Evolutionary conservation across 2,113 vertebrate genomes (phyloP).

Genomic region (Parus major): DNA sequence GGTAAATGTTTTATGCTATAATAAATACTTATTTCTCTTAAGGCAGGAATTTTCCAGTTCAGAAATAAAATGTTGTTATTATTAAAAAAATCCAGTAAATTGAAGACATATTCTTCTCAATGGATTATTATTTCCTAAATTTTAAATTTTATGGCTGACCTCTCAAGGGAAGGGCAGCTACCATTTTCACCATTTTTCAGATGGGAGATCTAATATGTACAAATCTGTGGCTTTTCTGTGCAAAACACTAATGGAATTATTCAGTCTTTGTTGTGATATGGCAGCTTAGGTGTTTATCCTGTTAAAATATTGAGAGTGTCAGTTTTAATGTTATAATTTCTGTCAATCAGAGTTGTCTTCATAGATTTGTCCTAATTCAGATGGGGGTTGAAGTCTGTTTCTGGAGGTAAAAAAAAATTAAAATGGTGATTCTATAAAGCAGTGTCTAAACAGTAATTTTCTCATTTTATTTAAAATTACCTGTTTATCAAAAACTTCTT

Average conservation of each 20-base stretch:
- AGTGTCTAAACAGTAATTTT: neutral
- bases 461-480: neutral
- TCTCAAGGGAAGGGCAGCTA: neutral
- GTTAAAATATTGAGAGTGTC: neutral
- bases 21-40: neutral
- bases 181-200: neutral
- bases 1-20: neutral
- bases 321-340: neutral
- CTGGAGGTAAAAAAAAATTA: accelerated
- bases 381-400: neutral
- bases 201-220: neutral
- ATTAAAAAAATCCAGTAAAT: neutral
- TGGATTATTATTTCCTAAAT: neutral
- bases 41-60: neutral
- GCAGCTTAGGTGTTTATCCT: neutral
- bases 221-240: neutral
- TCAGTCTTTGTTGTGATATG: neutral
- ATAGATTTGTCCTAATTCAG: neutral
- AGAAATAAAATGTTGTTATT: neutral
- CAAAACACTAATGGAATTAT: neutral
- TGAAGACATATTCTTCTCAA: neutral
- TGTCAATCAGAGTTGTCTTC: neutral
- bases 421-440: neutral
- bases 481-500: neutral
- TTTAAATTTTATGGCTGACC: neutral